Percentiles rank a stretch among this genome's conserved stretches.
Conservation (phyloP, 2,888 invertebrate genomes). For the Agrotis puta region DNA sequence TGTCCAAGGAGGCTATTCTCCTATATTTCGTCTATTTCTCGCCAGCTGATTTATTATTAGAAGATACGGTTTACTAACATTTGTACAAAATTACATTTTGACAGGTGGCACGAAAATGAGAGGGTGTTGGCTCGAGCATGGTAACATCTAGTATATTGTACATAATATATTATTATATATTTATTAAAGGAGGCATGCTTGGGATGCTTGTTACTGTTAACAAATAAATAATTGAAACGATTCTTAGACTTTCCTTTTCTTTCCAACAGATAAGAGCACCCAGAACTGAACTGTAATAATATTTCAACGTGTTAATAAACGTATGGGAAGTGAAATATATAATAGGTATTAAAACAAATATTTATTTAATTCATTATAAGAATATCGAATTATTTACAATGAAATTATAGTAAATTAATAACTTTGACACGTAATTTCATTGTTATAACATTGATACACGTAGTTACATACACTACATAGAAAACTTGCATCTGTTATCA, state of each 20-base stretch:
- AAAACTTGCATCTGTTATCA: slow-evolving; percentile 90
- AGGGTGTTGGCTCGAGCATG: slow-evolving; percentile 56
- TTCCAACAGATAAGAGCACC: slow-evolving; percentile 67
- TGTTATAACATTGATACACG: slow-evolving; percentile 88
- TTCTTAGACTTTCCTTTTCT: slow-evolving; percentile 55
- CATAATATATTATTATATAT: slow-evolving; percentile 48
- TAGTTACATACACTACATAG: slow-evolving; percentile 89
- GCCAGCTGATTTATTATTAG: neutral
- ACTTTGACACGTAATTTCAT: slow-evolving; percentile 87
- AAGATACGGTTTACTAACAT: slow-evolving; percentile 7
- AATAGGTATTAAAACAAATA: slow-evolving; percentile 89
- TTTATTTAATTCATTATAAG: slow-evolving; percentile 89
- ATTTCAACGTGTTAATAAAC: slow-evolving; percentile 12
- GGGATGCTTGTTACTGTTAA: slow-evolving; percentile 53
- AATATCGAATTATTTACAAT: slow-evolving; percentile 90
- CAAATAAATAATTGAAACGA: slow-evolving; percentile 53
- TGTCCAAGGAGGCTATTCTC: no score
- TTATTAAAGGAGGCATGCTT: slow-evolving; percentile 42
- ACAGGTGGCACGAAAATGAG: slow-evolving; percentile 56
- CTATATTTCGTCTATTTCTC: neutral
- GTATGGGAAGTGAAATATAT: slow-evolving; percentile 69
- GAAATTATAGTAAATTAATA: slow-evolving; percentile 88
- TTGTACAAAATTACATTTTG: slow-evolving; percentile 42
- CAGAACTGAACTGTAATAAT: slow-evolving; percentile 73
- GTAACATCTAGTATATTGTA: slow-evolving; percentile 49